These are phyloP conservation scores for Theropithecus gelada DNA, from an alignment of 2,113 vertebrate species.

Conservation along the genomic window DNA sequence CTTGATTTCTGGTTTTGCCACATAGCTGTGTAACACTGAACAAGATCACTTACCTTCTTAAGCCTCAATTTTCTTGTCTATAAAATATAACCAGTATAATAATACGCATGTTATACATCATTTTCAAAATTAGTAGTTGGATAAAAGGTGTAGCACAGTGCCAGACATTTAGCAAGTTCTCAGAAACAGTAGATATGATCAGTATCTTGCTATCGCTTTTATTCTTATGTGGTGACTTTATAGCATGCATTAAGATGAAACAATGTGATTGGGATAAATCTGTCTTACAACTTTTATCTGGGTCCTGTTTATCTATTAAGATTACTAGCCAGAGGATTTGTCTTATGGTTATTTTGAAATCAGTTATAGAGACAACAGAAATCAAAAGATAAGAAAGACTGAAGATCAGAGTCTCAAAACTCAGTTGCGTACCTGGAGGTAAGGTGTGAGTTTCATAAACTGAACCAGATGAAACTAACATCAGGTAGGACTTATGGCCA, in stretches of 20 bases:
- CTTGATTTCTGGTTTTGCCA: conserved; percentile 20
- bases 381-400: not conserved
- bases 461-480: not conserved
- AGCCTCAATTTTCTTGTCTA: not conserved
- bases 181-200: not conserved
- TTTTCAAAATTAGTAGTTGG: not conserved
- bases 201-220: not conserved
- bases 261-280: not conserved
- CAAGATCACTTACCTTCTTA: not conserved
- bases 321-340: not conserved
- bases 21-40: not conserved
- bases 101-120: not conserved
- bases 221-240: not conserved
- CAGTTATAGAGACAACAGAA: not conserved
- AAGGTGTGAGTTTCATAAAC: not conserved
- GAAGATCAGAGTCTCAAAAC: not conserved
- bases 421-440: not conserved
- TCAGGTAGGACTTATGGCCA: not conserved
- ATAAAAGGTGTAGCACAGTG: not conserved
- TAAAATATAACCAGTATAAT: not conserved
- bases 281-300: not conserved
- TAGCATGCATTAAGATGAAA: not conserved
- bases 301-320: not conserved
- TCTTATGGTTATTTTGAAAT: not conserved
- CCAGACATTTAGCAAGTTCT: not conserved